Percentiles rank a stretch among this genome's conserved stretches.
Evolutionary conservation across 2,797 vertebrate genomes (phyloP).

Genomic region (Diplodus puntazzo): DNA sequence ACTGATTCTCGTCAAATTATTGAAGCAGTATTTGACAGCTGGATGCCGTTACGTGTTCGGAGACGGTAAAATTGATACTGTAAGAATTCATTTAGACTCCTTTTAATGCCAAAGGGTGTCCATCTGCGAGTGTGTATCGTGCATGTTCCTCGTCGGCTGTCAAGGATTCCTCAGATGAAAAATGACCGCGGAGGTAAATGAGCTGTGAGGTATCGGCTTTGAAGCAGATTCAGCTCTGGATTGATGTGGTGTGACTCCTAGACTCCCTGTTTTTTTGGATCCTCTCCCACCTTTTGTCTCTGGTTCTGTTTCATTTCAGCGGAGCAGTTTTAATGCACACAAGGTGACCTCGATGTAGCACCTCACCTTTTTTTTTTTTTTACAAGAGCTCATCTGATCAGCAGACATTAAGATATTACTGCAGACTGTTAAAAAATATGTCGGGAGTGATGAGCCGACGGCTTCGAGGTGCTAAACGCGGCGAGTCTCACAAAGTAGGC

Average conservation of each 20-base stretch:
- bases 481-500: constrained; percentile 47
- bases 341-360: constrained; percentile 44
- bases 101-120: constrained; percentile 34
- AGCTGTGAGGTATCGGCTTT: constrained; percentile 74
- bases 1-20: constrained; percentile 15
- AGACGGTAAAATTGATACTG: constrained; percentile 22
- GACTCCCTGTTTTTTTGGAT: constrained; percentile 40
- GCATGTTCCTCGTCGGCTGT: constrained; percentile 51
- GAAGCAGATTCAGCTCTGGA: constrained; percentile 61
- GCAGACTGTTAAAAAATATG: constrained; percentile 45
- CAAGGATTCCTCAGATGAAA: constrained; percentile 63
- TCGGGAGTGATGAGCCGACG: constrained; percentile 39
- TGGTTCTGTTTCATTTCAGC: constrained; percentile 40
- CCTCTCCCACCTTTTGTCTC: constrained; percentile 48
- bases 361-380: constrained; percentile 1
- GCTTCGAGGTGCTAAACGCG: constrained; percentile 5
- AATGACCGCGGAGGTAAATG: constrained; percentile 74
- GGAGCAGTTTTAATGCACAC: neutral
- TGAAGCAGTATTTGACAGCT: constrained; percentile 46
- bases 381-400: constrained; percentile 48
- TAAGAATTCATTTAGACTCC: constrained; percentile 38
- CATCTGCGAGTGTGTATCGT: constrained; percentile 46
- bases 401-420: constrained; percentile 46
- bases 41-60: constrained; percentile 40
- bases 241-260: constrained; percentile 77